phyloP scores from a whole-genome alignment of 2,888 invertebrate genomes.

The Perdita meconis region DNA sequence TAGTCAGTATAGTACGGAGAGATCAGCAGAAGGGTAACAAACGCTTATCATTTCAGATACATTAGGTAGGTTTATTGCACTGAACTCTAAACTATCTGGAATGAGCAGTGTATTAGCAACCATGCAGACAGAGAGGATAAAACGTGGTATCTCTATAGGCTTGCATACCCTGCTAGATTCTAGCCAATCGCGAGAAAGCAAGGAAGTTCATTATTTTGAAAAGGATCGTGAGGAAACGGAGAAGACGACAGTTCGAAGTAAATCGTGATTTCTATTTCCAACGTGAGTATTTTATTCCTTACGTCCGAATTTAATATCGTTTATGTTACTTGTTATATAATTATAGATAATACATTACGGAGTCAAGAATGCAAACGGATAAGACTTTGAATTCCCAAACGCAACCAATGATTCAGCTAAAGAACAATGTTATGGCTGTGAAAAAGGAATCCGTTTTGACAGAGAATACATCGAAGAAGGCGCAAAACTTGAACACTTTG shows the following conservation, averaged over 20 bases:
- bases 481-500: conserved; percentile 12
- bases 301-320: neutral
- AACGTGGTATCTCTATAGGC: too few species aligned
- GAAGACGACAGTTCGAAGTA: neutral
- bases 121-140: too few species aligned
- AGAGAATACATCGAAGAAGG: conserved; percentile 25
- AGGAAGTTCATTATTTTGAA: conserved; percentile 59
- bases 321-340: conserved; percentile 2
- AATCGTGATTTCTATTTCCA: neutral
- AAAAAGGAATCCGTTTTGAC: conserved; percentile 31
- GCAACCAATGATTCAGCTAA: conserved; percentile 35
- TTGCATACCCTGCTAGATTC: too few species aligned
- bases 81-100: too few species aligned
- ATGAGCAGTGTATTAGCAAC: too few species aligned
- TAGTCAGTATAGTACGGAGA: too few species aligned
- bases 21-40: too few species aligned
- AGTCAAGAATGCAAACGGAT: conserved; percentile 62
- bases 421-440: conserved; percentile 65
- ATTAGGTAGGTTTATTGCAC: too few species aligned
- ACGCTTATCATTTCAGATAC: too few species aligned
- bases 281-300: conserved; percentile 8
- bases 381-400: conserved; percentile 57
- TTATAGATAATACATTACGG: conserved; percentile 5
- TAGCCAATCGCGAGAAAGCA: conserved; percentile 34
- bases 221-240: too few species aligned